Base-by-base conservation (phyloP, 2,113 vertebrate genomes). In the Morone saxatilis region DNA sequence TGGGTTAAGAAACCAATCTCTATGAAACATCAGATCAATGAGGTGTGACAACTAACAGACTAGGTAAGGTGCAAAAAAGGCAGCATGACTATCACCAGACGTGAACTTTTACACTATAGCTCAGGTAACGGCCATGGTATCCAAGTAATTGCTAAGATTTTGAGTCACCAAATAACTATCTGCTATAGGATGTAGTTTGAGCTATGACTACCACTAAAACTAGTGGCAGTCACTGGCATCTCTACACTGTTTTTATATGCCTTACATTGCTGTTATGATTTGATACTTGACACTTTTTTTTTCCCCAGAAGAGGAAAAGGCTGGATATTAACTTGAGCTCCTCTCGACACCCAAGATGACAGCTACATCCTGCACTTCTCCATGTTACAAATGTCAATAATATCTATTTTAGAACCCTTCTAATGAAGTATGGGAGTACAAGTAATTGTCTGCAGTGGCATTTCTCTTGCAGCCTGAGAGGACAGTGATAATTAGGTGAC, bases 401-500 rank as follows among this genome's bases (percentile, higher is more conserved):
- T 9, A 6, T 78, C 6, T 83, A 70, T 78, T 88, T 81, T 60
- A 73, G 45, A 77, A 22, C 7, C 48, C 19, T 65, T 74, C 59
- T 47, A 62, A 50, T 84, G 70, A 85, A 45, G 60, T 69, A 67
- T 10, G 41, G 45, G 43, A 69, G 36, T 63, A 41, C 20, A 83
- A 41, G 38, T 14, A 62, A 68, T 45, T 76, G 54, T 76, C 56
- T 89, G 75, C 62, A 47, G 79, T 48, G 53, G 63, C 22, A 80
- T 77, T 84, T 80, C 50, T 60, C 36, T 66, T 71, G 68, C 54
- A 71, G 61, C 72, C 76, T 38, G 48, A 67, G 80, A 78, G 78
- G 57, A 79, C 62, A 38, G 60, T 67, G 78, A 83, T 90, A 90
- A 90, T 89, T 81, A 88, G 79, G 81, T 69, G 71, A 86, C 66